Evolutionary conservation across 2,888 invertebrate genomes (phyloP), one percentile per base, ranked within the genome.

Genomic region (Agapetus fuscipes): DNA sequence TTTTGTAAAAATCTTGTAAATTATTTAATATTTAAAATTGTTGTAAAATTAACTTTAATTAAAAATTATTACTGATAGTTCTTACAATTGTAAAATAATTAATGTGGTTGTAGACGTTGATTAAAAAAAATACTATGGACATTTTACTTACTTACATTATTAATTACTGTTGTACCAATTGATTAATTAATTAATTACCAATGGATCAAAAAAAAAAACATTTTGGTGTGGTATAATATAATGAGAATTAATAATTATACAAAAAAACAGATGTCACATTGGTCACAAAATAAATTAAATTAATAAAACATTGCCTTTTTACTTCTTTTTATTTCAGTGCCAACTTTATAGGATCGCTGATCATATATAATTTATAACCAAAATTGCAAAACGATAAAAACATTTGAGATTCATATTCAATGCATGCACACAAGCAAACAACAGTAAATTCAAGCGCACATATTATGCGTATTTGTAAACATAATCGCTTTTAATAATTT

Each of bases 101-200:
- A 42, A 45, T 45, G 45, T 45, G 45, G 38, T 37, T 45, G 45
- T 45, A 45, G 45, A 29, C 30, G 39, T 41, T 35, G 41, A 41
- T 17, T 28, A 10, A 31, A 29, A 27, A 29, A 30, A 17, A 36
- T 43, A 37, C 31, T 30, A 39, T 39, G 29, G 36, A 37, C 24
- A 29, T 28, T 38, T 20, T 17, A 37, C 30, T 31, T 39, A 37
- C 36, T 39, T 41, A 27, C 36, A 42, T 31, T 31, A 31, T 39
- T n/a, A n/a, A n/a, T n/a, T n/a, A n/a, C n/a, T n/a, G n/a, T n/a
- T n/a, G n/a, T n/a, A n/a, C n/a, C n/a, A 39, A 35, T 41, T 39
- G 41, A 39, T 45, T 38, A 39, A 45, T 34, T 37, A 33, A 39
- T 24, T 35, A 27, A 38, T 39, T 41, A 39, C 32, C 33, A 36